Conservation (phyloP, 37 sponge, comb jelly and placozoan species). For the Amphimedon queenslandica region DNA sequence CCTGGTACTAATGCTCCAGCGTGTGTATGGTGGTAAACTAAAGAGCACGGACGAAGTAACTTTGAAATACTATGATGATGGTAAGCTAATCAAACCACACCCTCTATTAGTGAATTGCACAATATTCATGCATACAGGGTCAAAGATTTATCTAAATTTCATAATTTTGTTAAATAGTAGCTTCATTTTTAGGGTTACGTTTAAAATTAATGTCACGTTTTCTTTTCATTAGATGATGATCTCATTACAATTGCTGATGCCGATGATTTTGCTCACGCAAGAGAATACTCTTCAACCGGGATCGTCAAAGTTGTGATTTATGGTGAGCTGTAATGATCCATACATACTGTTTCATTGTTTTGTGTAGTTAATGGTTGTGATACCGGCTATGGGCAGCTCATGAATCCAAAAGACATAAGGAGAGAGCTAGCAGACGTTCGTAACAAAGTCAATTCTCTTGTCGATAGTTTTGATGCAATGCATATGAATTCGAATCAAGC, state of each 20-base stretch:
- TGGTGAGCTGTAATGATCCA: neutral
- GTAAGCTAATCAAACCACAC: no score
- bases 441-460: constrained; percentile 57
- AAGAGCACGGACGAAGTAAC: constrained; percentile 79
- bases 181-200: neutral
- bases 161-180: neutral
- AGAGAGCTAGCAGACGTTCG: constrained; percentile 48
- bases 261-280: constrained; percentile 80
- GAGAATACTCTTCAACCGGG: constrained; percentile 57
- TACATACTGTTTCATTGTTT: no score
- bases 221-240: constrained; percentile 69
- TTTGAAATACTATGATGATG: constrained; percentile 88
- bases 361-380: no score
- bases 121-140: neutral
- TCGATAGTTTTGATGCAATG: constrained; percentile 46
- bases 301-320: neutral
- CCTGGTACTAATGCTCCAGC: constrained; percentile 87
- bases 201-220: neutral
- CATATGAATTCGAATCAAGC: no score
- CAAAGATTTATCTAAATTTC: neutral
- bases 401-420: constrained; percentile 43
- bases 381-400: no score
- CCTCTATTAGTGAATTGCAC: no score
- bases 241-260: constrained; percentile 78
- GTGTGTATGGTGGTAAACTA: constrained; percentile 74